phyloP scores from a whole-genome alignment of 30 jellyfish, hydroid and myxozoan species.

The Rhopilema esculentum region DNA sequence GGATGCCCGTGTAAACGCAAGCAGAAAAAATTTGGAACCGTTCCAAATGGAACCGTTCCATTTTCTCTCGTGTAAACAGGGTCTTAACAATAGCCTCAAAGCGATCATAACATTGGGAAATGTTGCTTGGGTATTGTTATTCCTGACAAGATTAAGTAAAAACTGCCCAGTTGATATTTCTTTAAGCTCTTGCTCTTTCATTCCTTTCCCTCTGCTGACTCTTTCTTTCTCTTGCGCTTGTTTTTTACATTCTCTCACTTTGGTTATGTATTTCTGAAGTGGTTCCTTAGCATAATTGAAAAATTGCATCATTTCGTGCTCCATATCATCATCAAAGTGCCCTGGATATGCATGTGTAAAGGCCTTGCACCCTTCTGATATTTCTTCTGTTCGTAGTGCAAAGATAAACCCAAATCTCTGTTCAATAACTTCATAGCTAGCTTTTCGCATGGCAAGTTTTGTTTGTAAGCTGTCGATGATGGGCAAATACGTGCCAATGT shows the following conservation, averaged over 20 bases:
- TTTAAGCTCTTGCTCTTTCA: neutral
- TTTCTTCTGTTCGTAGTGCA: neutral
- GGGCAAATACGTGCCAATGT: constrained; percentile 50
- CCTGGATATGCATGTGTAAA: constrained; percentile 24
- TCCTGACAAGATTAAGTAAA: neutral
- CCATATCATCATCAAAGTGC: neutral
- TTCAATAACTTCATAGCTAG: constrained; percentile 42
- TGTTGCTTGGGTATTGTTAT: neutral
- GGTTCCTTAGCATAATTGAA: neutral
- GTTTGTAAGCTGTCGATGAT: constrained; percentile 43
- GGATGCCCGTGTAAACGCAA: too few relatives aligned
- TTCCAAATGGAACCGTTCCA: too few relatives aligned
- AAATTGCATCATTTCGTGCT: neutral
- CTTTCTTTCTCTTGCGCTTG: neutral
- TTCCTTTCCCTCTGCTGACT: neutral
- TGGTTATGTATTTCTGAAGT: neutral
- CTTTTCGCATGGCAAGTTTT: constrained; percentile 22
- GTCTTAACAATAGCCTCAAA: too few relatives aligned
- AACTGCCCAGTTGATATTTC: neutral
- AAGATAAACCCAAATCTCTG: constrained; percentile 65
- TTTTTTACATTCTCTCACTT: neutral
- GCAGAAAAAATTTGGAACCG: too few relatives aligned
- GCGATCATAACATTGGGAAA: too few relatives aligned
- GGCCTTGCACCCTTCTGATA: constrained; percentile 28
- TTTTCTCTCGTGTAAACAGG: too few relatives aligned